Percentiles rank a stretch among this genome's conserved stretches.
These are phyloP conservation scores for Ametastegia equiseti DNA, from an alignment of 2,888 invertebrate genomes.

Conservation along the genomic window DNA sequence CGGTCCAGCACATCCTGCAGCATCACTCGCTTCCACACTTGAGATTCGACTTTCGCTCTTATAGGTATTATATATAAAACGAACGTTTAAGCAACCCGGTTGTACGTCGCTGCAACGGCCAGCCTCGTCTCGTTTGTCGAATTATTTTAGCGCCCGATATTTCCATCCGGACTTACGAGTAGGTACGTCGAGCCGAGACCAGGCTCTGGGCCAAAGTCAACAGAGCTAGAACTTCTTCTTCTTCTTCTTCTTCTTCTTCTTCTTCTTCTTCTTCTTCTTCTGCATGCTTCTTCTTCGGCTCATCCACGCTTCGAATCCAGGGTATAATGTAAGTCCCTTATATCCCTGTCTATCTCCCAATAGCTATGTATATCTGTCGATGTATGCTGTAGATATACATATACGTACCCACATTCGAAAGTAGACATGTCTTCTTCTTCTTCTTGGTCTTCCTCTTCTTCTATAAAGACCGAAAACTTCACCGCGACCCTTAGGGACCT, in stretches of 20 bases:
- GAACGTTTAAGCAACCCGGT: slow-evolving; percentile 1
- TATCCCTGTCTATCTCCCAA: too few relatives aligned
- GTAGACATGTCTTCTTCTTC: slow-evolving; percentile 18
- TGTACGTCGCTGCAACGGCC: not conserved
- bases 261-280: too few relatives aligned
- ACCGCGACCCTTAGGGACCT: not conserved
- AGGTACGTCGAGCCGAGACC: slow-evolving; percentile 56
- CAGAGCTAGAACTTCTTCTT: slow-evolving; percentile 13
- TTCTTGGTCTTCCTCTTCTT: too few relatives aligned
- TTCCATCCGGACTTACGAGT: slow-evolving; percentile 69
- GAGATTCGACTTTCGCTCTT: not conserved
- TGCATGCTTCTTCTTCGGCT: too few relatives aligned
- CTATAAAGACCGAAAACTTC: not conserved
- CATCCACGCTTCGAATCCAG: not conserved
- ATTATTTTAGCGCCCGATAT: slow-evolving; percentile 76
- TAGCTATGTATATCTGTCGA: not conserved
- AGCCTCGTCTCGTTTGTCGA: slow-evolving; percentile 60
- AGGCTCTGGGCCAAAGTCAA: slow-evolving; percentile 44
- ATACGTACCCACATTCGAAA: not conserved
- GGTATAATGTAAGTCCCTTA: slow-evolving; percentile 23
- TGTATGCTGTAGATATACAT: not conserved
- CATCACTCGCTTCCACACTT: not conserved
- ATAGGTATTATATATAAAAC: not conserved
- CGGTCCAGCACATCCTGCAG: not conserved
- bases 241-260: too few relatives aligned